A percentile compares a stretch with the other conserved stretches of the same genome.
These are phyloP conservation scores for Butastur rufipennis DNA, from an alignment of 2,113 vertebrate genomes.

Conservation along the genomic window DNA sequence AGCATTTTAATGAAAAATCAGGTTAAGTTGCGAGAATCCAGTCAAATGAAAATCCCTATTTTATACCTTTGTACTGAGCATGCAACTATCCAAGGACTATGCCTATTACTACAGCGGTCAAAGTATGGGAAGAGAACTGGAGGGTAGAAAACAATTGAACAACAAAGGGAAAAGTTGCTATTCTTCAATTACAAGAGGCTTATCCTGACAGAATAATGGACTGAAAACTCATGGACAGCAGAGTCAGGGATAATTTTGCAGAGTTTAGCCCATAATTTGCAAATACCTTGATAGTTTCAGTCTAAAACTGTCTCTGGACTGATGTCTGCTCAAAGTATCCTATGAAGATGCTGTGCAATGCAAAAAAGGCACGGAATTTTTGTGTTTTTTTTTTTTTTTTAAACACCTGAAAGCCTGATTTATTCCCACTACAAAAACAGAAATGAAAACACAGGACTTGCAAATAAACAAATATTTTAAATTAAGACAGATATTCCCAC, in stretches of 20 bases:
- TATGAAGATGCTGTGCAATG: background rate
- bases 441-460: background rate
- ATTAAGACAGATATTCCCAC: background rate
- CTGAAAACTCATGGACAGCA: background rate
- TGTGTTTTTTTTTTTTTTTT: background rate
- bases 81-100: background rate
- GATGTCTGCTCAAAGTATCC: background rate
- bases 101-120: background rate
- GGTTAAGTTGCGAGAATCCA: background rate
- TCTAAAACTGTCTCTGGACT: background rate
- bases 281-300: background rate
- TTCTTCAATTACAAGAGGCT: background rate
- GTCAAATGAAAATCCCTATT: background rate
- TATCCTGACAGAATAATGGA: background rate
- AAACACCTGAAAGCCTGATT: background rate
- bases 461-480: conserved; percentile 34
- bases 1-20: background rate
- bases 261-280: background rate
- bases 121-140: background rate
- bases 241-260: background rate
- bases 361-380: background rate
- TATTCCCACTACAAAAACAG: background rate
- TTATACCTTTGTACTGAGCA: background rate
- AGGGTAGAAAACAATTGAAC: background rate
- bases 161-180: background rate